Base-by-base conservation (phyloP, 2,113 vertebrate genomes). In the Plecotus auritus region DNA sequence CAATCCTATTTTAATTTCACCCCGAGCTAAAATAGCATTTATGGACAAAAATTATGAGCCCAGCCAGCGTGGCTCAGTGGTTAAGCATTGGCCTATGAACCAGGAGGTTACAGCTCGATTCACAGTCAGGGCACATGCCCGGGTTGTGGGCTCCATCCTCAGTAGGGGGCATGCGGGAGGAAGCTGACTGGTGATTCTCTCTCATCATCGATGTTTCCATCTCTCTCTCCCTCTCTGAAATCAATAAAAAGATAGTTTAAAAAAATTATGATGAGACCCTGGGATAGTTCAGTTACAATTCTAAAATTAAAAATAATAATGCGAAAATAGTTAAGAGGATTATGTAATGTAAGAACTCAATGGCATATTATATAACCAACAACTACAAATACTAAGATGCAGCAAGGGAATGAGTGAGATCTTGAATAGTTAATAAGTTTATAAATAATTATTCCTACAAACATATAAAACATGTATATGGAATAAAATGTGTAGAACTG, bases 251-350 rank as follows among this genome's bases (percentile, higher is more conserved):
- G 56, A 26, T 59, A 59, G 20, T 59, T 56, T 59, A 26, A 23
- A 92, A 76, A 88, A 91, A 47, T 86, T 61, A 81, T 49, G 14
- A 70, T 37, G 28, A 72, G 40, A n/a, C 2, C 28, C 35, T 70
- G 7, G 17, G 28, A 12, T 26, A 87, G 51, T 11, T 94, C 85
- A 90, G 42, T 51, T 92, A 40, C 13, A 56, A 81, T 35, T 78
- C 47, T 88, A 47, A 88, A 94, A 83, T 22, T 83, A 56, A 82
- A 93, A 91, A 32, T 64, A 88, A 42, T 11, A 88, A 86, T 45
- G 28, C 10, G 8, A 51, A 26, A 90, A 51, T 17, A 85, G 32
- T 81, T 56, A 82, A 84, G 69, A 37, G 32, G 30, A 73, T 67
- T 82, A 70, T 20, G 8, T 56, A 83, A 11, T 77, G n/a, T 4